phyloP scores from a whole-genome alignment of 2,888 invertebrate species.

The Campoletis raptor region DNA sequence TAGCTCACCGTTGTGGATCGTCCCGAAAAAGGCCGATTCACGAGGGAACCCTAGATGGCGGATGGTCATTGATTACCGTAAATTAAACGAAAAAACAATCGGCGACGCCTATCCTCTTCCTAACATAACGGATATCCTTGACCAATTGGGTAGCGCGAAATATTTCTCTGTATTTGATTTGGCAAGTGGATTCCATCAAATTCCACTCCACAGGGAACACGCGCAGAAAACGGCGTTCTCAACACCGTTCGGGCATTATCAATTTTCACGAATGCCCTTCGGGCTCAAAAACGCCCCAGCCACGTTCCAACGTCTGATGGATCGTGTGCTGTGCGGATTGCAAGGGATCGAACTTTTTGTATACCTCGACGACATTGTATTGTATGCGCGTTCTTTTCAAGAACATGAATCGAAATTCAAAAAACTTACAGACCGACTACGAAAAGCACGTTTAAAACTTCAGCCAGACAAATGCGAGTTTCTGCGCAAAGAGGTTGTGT shows the following conservation, averaged over 20 bases:
- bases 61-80: constrained; percentile 33
- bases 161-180: constrained; percentile 58
- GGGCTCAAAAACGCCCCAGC: no score
- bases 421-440: constrained; percentile 63
- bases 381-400: constrained; percentile 58
- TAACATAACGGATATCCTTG: constrained; percentile 79
- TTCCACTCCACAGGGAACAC: constrained; percentile 70
- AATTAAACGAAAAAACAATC: constrained; percentile 14
- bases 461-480: constrained; percentile 75
- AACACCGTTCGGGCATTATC: constrained; percentile 30
- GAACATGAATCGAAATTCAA: constrained; percentile 65
- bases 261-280: background rate
- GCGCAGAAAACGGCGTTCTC: constrained; percentile 71
- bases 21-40: constrained; percentile 43
- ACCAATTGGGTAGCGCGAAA: constrained; percentile 79
- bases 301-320: background rate
- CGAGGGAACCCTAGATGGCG: constrained; percentile 44
- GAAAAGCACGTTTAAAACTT: constrained; percentile 61
- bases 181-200: constrained; percentile 81
- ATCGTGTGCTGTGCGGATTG: constrained; percentile 70
- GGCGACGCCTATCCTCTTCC: constrained; percentile 77
- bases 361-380: constrained; percentile 51
- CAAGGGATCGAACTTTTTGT: constrained; percentile 62
- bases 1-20: constrained; percentile 11
- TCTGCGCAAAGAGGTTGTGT: constrained; percentile 72